Percentiles rank a stretch among this genome's conserved stretches.
These are phyloP conservation scores for Troglohyphantes excavatus DNA, from an alignment of 2,888 invertebrate genomes.

Conservation along the genomic window DNA sequence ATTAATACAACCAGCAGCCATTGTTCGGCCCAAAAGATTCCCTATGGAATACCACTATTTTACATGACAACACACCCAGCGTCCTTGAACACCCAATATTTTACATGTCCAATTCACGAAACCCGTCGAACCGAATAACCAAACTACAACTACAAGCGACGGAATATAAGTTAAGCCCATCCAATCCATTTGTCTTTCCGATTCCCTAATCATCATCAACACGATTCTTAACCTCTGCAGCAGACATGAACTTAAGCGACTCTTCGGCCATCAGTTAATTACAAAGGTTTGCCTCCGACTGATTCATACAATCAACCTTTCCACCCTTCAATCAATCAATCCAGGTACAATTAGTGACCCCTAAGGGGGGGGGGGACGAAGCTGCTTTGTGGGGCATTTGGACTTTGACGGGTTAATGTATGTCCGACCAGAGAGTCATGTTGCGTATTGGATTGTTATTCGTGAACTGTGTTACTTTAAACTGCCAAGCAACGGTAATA, in stretches of 20 bases:
- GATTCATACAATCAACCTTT: conserved; percentile 12
- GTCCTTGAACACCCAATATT: neutral
- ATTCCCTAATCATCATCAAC: conserved; percentile 4
- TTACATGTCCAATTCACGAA: neutral
- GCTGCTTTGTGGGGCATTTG: neutral
- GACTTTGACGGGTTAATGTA: conserved; percentile 32
- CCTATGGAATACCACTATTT: neutral
- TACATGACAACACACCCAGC: neutral
- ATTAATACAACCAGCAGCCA: neutral
- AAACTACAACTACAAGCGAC: neutral
- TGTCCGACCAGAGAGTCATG: neutral
- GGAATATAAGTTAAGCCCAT: neutral
- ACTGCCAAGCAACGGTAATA: neutral
- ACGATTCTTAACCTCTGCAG: neutral
- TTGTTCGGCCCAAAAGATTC: neutral
- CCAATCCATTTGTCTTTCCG: neutral
- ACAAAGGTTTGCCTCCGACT: neutral
- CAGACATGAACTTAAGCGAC: neutral
- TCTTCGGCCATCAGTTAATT: conserved; percentile 7
- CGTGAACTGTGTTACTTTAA: neutral
- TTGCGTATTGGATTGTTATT: neutral
- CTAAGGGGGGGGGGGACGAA: neutral
- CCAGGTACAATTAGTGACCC: neutral
- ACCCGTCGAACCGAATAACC: neutral
- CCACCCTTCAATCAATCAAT: conserved; percentile 18